Base-by-base conservation (phyloP, 2,113 vertebrate species). In the Balaeniceps rex region DNA sequence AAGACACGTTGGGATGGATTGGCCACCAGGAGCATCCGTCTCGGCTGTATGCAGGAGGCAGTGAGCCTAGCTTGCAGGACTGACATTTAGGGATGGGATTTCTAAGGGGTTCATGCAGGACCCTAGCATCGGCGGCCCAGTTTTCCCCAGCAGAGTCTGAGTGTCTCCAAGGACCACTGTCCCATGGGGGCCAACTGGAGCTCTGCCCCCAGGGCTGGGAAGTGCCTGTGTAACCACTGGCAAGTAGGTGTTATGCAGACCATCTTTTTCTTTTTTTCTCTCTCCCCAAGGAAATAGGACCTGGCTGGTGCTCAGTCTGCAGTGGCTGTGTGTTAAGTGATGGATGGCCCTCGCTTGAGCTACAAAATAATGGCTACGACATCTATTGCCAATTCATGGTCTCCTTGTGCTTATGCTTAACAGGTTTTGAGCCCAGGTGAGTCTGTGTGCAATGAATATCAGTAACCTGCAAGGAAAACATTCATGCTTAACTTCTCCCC, bases 21-120 rank as follows among this genome's bases (percentile, higher is more conserved):
- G 80, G 51, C 24, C 94, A 92, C 65, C 76, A 71, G 52, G 5
- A 94, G 10, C 60, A 94, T 94, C 84, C 55, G 55, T 94, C 72
- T 95, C 3, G 0, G 40, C 31, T 38, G 18, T 15, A 10, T 10
- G 55, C 38, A 86, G 71, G n/a, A 83, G 19, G 7, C 44, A 80
- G 21, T 0, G 0, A 82, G 80, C 23, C 54, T 22, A 31, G 44
- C n/a, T 69, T 14, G 24, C n/a, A 46, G 70, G 70, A 9, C 26
- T 57, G 63, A n/a, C 12, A 11, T 26, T 71, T 46, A 38, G 23
- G 51, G 49, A 51, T 66, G 60, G 28, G 25, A 42, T 93, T 92
- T 65, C 54, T 36, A 9, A 36, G 25, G 52, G 28, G 16, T 4
- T 80, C 5, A 7, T 38, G 13, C 29, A 40, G 33, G 46, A 54